phyloP scores from a whole-genome alignment of 2,797 vertebrate species.

The Sphaeramia orbicularis region DNA sequence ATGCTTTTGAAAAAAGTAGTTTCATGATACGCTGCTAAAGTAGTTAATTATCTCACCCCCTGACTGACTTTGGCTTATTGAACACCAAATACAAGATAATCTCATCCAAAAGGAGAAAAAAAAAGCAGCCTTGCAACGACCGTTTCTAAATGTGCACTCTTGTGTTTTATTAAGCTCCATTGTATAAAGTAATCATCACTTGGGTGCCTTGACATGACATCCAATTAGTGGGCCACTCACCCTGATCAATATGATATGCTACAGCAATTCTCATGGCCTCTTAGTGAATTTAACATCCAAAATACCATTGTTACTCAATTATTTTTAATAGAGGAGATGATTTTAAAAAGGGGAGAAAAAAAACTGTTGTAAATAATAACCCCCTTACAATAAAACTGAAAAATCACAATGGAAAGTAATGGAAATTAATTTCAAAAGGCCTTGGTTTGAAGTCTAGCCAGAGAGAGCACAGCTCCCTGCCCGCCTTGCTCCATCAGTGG shows the following conservation, averaged over 20 bases:
- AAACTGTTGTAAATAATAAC: too few relatives aligned
- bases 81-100: conserved; percentile 27
- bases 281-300: conserved; percentile 54
- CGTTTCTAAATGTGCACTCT: conserved; percentile 7
- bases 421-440: conserved; percentile 38
- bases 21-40: conserved; percentile 31
- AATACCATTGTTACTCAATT: conserved; percentile 22
- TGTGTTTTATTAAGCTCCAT: conserved; percentile 34
- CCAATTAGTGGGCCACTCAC: conserved; percentile 56
- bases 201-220: conserved; percentile 44
- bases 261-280: conserved; percentile 44
- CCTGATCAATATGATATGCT: conserved; percentile 65
- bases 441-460: conserved; percentile 47
- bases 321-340: background rate
- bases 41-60: conserved; percentile 61
- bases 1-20: conserved; percentile 14
- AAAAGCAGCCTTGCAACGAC: background rate
- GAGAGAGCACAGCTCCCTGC: conserved; percentile 46
- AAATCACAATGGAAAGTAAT: conserved; percentile 25
- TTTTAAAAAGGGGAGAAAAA: background rate
- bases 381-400: conserved; percentile 13
- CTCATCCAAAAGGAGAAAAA: conserved; percentile 14
- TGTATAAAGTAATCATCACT: conserved; percentile 55
- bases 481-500: conserved; percentile 52
- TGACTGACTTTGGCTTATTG: conserved; percentile 47